A percentile compares a stretch with the other conserved stretches of the same genome.
Conservation (phyloP, 2,888 invertebrate genomes). For the Agrotis puta region DNA sequence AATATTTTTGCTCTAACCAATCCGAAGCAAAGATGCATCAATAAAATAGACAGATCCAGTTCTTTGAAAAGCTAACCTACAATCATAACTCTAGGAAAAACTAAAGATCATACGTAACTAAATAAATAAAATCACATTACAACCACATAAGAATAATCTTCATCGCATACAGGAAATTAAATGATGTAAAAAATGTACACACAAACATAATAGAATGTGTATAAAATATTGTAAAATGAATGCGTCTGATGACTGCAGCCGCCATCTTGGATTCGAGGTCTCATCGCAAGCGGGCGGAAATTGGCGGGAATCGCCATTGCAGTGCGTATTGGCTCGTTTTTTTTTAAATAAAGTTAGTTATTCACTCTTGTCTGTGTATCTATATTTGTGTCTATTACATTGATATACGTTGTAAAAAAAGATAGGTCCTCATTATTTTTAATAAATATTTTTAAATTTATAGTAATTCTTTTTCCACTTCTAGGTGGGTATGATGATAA, state of each 20-base stretch:
- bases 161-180: conserved; percentile 60
- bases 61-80: neutral
- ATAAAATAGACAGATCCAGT: neutral
- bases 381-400: no score
- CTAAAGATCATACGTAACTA: conserved; percentile 24
- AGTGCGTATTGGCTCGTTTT: conserved; percentile 18
- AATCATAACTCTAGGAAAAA: conserved; percentile 15
- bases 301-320: conserved; percentile 31
- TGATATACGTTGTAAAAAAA: neutral
- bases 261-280: conserved; percentile 58
- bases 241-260: conserved; percentile 55
- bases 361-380: neutral
- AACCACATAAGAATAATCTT: conserved; percentile 56
- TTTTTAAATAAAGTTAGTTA: conserved; percentile 9
- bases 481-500: neutral
- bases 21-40: neutral
- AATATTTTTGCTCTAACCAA: neutral
- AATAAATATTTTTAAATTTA: no score
- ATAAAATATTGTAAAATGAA: conserved; percentile 61
- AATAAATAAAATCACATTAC: conserved; percentile 53
- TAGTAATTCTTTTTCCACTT: neutral
- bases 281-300: conserved; percentile 51
- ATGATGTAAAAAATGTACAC: conserved; percentile 63
- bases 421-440: no score
- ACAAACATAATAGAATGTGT: conserved; percentile 57